Evolutionary conservation across 1,140 invertebrate genomes (phyloP), one percentile per base, ranked within the genome.

Genomic region (Adoxophyes honmai): DNA sequence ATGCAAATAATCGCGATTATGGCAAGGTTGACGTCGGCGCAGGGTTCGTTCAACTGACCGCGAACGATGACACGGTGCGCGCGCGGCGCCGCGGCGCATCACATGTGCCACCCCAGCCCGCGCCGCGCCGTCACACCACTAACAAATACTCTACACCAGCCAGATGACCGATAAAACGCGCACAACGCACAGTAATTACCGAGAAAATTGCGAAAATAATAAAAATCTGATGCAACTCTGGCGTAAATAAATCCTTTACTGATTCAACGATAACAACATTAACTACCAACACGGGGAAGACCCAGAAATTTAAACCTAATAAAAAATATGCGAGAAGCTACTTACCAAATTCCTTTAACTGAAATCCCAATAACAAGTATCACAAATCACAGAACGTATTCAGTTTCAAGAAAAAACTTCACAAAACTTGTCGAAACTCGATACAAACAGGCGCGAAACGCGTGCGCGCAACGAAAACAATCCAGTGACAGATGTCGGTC

Each of bases 11-110:
- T 79, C 75, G 75, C 80, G 81, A 84, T 87, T 86, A 84, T 88
- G 81, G 82, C 79, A 86, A 86, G 79, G 80, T 84, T 86, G 82
- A 84, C 80, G 81, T 75, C 81, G 81, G 52, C 73, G 62, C 76
- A 77, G 82, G 83, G 85, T 85, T 86, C 85, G 85, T 86, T 88
- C 82, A 86, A 88, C 85, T 85, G 82, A 84, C 82, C 81, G 82
- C 81, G 85, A 86, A 57, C 85, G 85, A 88, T 88, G 85, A 88
- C 85, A 86, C 85, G 77, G 71, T 64, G 80, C 75, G 82, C 78
- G 68, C 70, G 75, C 80, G 79, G 75, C 81, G 78, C 76, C 81
- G 83, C 81, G 78, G 71, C 81, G 76, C 64, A 71, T 69, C 70
- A 73, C 68, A 73, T 65, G 71, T 65, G 65, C 67, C 62, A 52